Evolutionary conservation across 2,113 vertebrate species (phyloP), one percentile per base, ranked within the genome.

Genomic region (Lamprologus ornatipinnis): DNA sequence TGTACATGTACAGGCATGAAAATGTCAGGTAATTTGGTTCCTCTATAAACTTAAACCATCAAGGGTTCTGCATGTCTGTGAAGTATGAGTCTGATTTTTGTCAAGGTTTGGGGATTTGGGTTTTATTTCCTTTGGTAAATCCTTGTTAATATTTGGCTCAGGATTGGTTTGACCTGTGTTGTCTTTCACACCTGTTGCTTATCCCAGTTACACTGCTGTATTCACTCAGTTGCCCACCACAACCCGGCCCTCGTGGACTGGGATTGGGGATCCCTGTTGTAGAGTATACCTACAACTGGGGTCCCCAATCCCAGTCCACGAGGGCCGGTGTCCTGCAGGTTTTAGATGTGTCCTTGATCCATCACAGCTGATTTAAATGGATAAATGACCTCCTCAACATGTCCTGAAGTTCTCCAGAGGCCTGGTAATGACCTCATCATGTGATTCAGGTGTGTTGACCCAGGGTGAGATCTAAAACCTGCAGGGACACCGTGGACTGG

Each of bases 1-100:
- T 9, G 98, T 99, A 99, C 95, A 99, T 99, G 98, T 98, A 99
- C 91, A 97, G 98, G 0, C 98, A 99, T 0, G 98, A 99, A 94
- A 98, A 97, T 10, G 96, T 97, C 95, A 97, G 96, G 96, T 97
- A 92, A 86, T 11, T 5, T 33, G 6, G 6, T 73, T 3, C 82
- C 19, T 73, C 9, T 63, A 35, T n/a, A 4, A 11, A 37, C 28
- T 23, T n/a, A 65, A 26, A 79, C 55, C 17, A 42, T 23, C 13
- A 49, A 12, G 4, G 15, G 11, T 21, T 28, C 31, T 54, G 37
- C 11, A 6, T 47, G n/a, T 17, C n/a, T 23, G 15, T 70, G n/a
- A 42, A 21, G 37, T 9, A 15, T 45, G 21, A n/a, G n/a, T 26
- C 21, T 15, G 65, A 70, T 70, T 70, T 40, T 70, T 40, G 7